Base-by-base conservation (phyloP, 2,888 invertebrate genomes). In the Criorhina ranunculi region DNA sequence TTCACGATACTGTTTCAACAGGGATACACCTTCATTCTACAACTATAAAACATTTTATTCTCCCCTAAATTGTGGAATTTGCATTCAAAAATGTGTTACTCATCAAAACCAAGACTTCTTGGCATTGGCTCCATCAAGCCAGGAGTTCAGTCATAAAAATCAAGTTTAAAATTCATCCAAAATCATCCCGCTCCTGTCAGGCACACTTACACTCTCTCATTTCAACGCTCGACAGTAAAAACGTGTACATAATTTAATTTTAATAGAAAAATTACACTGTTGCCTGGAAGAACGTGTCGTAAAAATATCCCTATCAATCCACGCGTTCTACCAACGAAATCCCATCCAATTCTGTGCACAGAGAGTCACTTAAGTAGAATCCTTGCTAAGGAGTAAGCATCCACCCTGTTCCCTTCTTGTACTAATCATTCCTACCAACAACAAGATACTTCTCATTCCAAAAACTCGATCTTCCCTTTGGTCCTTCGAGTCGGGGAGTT, bases 1-100 rank as follows among this genome's bases (percentile, higher is more conserved):
- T 70, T 78, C 55, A 57, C 49, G 55, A 35, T 19, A 37, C 46
- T 57, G 55, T 70, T 57, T 11, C 55, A 24, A 64, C 64, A 37
- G 35, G 44, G 31, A 33, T 6, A 44, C n/a, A n/a, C 42, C 46
- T 9, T 19, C 17, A 7, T 2, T 17, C 4, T 2, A 5, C 37
- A n/a, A 70, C 70, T 70, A 64, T 78, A 57, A 78, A 78, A 62
- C 49, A 37, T 78, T 78, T 78, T 70, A 78, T 78, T 78, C 62
- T 9, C 70, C 67, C 69, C 77, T 44, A 69, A 77, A 77, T 62
- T 77, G 77, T 60, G 77, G 66, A 67, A 69, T 67, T 77, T 77
- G 69, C 77, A 77, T 77, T 78, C 78, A 46, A 57, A 78, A 78
- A 55, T 78, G 70, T 77, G 44, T 64, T 46, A 55, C 62, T 78